phyloP scores from a whole-genome alignment of 2,888 invertebrate species.

The Icerya purchasi region DNA sequence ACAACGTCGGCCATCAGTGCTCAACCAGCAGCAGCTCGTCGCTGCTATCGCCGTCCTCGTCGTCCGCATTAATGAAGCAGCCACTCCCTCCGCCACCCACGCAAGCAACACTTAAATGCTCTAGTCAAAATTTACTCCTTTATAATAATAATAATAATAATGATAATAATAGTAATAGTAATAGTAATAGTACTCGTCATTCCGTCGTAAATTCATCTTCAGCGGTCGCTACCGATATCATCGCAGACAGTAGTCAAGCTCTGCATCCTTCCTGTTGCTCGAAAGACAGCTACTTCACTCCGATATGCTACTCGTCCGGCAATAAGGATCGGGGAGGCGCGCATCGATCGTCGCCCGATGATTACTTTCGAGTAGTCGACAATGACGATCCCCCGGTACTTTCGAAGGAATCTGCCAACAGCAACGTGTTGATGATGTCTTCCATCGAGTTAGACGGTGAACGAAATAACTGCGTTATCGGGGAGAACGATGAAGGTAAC shows the following conservation, averaged over 20 bases:
- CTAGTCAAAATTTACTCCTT: background rate
- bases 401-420: background rate
- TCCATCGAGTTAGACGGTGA: conserved; percentile 1
- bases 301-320: background rate
- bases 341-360: background rate
- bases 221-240: background rate
- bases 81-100: conserved; percentile 6
- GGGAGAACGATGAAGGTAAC: conserved; percentile 7
- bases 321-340: background rate
- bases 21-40: background rate
- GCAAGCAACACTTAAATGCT: too few relatives aligned
- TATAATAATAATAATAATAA: background rate
- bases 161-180: background rate
- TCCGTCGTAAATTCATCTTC: background rate
- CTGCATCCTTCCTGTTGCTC: background rate
- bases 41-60: background rate
- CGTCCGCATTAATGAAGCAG: background rate
- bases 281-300: background rate
- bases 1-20: background rate
- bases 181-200: background rate
- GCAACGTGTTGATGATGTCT: background rate
- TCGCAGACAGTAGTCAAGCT: too few relatives aligned
- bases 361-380: too few relatives aligned
- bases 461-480: background rate
- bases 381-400: background rate